Evolutionary conservation across 2,797 vertebrate genomes (phyloP).

Genomic region (Melanotaenia nigrans): DNA sequence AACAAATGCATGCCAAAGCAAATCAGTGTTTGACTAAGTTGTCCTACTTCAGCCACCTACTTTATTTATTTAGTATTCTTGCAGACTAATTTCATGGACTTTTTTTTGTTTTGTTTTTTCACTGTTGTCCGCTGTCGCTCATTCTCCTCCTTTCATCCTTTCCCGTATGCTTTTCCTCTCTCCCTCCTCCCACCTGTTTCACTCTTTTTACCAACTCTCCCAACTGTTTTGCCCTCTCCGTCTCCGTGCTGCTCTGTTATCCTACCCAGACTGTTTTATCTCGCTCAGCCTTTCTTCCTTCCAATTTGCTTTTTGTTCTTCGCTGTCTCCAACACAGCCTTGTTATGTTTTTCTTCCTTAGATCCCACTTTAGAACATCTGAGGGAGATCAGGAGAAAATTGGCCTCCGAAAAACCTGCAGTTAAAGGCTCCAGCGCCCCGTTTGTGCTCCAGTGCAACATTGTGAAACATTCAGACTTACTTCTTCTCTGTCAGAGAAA

Average conservation of each 20-base stretch:
- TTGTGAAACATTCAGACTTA: slow-evolving; percentile 70
- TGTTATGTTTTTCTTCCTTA: slow-evolving; percentile 78
- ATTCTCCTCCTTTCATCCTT: slow-evolving; percentile 59
- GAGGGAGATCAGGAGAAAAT: slow-evolving; percentile 80
- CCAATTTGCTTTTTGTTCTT: slow-evolving; percentile 77
- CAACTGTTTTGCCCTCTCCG: slow-evolving; percentile 66
- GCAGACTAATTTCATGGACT: slow-evolving; percentile 15
- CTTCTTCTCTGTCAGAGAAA: slow-evolving; percentile 71
- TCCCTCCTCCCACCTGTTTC: slow-evolving; percentile 77
- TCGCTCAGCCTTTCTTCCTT: slow-evolving; percentile 71
- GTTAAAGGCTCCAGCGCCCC: slow-evolving; percentile 72
- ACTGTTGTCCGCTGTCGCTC: slow-evolving; percentile 56
- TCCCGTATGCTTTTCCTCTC: slow-evolving; percentile 52
- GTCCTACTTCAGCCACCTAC: slow-evolving; percentile 1
- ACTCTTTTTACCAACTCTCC: slow-evolving; percentile 67
- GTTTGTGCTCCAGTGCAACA: slow-evolving; percentile 68
- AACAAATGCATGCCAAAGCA: slow-evolving; percentile 31
- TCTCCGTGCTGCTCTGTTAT: slow-evolving; percentile 72
- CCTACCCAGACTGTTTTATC: slow-evolving; percentile 76
- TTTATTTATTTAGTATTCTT: slow-evolving; percentile 32
- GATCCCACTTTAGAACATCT: slow-evolving; percentile 80
- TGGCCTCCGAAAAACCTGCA: slow-evolving; percentile 77
- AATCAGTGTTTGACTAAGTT: slow-evolving; percentile 30
- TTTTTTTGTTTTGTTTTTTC: slow-evolving; percentile 39
- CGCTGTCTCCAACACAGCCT: slow-evolving; percentile 68